These are phyloP conservation scores for Narcine bancroftii DNA, from an alignment of 2,113 vertebrate species.

Conservation along the genomic window DNA sequence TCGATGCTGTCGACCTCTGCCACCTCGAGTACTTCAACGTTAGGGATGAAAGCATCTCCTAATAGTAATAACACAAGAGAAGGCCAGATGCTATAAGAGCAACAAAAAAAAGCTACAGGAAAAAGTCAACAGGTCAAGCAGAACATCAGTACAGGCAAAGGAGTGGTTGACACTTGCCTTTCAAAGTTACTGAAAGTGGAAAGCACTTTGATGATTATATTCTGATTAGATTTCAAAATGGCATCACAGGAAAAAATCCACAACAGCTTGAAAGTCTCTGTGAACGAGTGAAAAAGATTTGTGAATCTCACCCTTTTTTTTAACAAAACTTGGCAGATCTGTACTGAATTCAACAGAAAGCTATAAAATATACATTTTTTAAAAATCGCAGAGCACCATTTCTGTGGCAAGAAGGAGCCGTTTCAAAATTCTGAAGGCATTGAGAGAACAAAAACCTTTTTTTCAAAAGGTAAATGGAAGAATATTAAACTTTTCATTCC, in stretches of 20 bases:
- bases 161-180: too few relatives aligned
- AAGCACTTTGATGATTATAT: neutral
- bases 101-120: too few relatives aligned
- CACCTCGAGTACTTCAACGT: too few relatives aligned
- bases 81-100: too few relatives aligned
- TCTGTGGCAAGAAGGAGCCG: neutral
- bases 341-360: neutral
- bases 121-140: too few relatives aligned
- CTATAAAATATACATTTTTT: constrained; percentile 17
- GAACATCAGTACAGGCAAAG: too few relatives aligned
- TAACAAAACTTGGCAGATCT: constrained; percentile 9
- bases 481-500: constrained; percentile 4
- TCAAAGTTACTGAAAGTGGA: neutral
- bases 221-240: neutral
- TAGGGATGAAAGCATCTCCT: too few relatives aligned
- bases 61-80: too few relatives aligned
- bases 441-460: constrained; percentile 19
- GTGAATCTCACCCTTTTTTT: constrained; percentile 3
- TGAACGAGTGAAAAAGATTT: constrained; percentile 9
- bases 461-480: neutral
- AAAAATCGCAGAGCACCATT: neutral
- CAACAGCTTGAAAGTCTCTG: neutral
- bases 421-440: constrained; percentile 4
- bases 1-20: too few relatives aligned
- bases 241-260: neutral